Evolutionary conservation across 1,140 invertebrate species (phyloP), one percentile per base, ranked within the genome.

Genomic region (Drosophila chauvacae): DNA sequence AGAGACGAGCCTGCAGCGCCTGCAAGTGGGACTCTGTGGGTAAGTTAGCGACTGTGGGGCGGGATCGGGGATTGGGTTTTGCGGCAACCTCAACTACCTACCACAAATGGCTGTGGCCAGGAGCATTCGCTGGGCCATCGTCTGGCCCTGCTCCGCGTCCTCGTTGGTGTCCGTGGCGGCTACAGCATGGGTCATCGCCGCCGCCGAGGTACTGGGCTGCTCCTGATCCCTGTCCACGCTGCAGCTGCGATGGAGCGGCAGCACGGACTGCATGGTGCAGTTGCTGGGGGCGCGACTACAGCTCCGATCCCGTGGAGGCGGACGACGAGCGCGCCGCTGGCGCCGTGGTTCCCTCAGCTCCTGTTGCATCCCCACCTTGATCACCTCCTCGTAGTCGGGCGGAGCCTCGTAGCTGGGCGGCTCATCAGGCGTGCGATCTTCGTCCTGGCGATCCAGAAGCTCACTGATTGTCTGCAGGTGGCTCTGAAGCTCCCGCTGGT

Each of bases 381-480:
- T 94, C 9, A 96, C 94, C 57, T 96, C 95, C 33, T 95, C 95
- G 72, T 96, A 96, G 59, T 95, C 94, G 0, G 95, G 95, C 1
- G 95, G 95, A 9, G 95, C 94, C 81, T 96, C 95, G 86, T 96
- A 96, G 35, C 94, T 93, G 1, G 95, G 95, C 13, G 95, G 95
- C 33, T 96, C 95, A 73, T 96, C 95, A 1, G 93, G 91, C 3
- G 93, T 82, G 30, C 92, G 79, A 79, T 94, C 73, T 91, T 94
- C 82, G 92, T 95, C 92, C 94, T 95, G 81, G 91, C 94, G 73
- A 93, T 94, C 91, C 53, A 96, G 76, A 75, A 95, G 92, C 61
- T 95, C 95, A 71, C 95, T 95, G 61, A 96, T 95, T 2, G 95
- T 95, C 77, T 95, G 94, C 42, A 96, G 82, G 81, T 95, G 93